Base-by-base conservation (phyloP, 1,140 invertebrate species). In the Glossosoma conforme region DNA sequence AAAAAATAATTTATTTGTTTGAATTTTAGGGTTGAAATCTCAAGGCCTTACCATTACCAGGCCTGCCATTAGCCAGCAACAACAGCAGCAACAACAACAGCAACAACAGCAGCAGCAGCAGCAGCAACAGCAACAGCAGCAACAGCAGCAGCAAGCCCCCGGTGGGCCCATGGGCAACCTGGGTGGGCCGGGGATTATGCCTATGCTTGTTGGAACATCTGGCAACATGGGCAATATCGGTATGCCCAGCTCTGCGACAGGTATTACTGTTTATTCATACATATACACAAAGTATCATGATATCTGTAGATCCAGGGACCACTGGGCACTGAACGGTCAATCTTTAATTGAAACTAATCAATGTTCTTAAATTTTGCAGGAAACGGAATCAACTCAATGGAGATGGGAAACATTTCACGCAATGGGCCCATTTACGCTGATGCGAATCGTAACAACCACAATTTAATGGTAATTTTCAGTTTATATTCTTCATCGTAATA, bases 351-450 rank as follows among this genome's bases (percentile, higher is more conserved):
- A n/a, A n/a, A n/a, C n/a, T n/a, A n/a, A n/a, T n/a, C n/a, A n/a
- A n/a, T n/a, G n/a, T n/a, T n/a, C n/a, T 30, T 11, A 32, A 30
- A 46, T 41, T 50, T 61, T 62, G 1, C 56, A 72, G 69, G 68
- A 22, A 72, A 69, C 52, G 62, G 60, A 22, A 64, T 70, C 6
- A 69, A 66, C 35, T 52, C 67, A 2, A 71, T 74, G 63, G 71
- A 74, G 30, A 64, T 74, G 62, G 67, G 65, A 30, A 67, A 65
- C 22, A 56, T 74, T 44, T 61, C 66, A 17, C 61, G 71, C 32
- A 74, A 74, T 55, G 71, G 69, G 61, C 69, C 69, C 44, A 70
- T 71, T 37, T 74, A 70, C 50, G 65, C 67, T 53, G 71, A 74
- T 54, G 67, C 69, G 54, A 65, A 69, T 6, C 56, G 71, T 47